These are phyloP conservation scores for Anolis apletophallus DNA, from an alignment of 2,797 vertebrate genomes.

Conservation along the genomic window DNA sequence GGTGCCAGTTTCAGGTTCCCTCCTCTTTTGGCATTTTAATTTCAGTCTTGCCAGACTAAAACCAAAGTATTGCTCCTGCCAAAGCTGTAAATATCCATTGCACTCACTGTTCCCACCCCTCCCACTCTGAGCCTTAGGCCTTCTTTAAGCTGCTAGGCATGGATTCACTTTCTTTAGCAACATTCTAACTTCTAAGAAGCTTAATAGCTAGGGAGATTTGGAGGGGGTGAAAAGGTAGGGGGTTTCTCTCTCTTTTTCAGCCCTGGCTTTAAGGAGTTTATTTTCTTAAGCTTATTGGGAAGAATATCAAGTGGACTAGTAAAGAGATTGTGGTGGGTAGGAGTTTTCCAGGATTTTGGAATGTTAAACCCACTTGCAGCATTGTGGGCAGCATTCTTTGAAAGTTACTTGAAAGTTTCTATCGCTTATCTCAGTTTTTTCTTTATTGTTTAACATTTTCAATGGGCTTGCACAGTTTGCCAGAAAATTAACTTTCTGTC, in stretches of 20 bases:
- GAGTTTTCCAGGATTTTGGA: neutral
- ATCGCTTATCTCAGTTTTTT: neutral
- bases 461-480: neutral
- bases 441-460: neutral
- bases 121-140: slow-evolving; percentile 20
- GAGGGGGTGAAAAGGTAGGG: slow-evolving; percentile 16
- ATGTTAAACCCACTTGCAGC: fast-evolving
- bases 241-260: slow-evolving; percentile 55
- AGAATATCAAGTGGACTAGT: slow-evolving; percentile 53
- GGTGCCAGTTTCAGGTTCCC: neutral
- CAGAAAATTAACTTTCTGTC: slow-evolving; percentile 8
- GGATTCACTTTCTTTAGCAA: slow-evolving; percentile 62
- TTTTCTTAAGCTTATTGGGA: slow-evolving; percentile 69
- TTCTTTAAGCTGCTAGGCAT: slow-evolving; percentile 52
- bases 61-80: neutral
- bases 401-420: neutral
- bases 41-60: neutral
- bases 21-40: neutral
- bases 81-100: neutral
- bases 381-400: neutral
- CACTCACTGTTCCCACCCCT: neutral
- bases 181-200: slow-evolving; percentile 71
- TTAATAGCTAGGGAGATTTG: slow-evolving; percentile 52
- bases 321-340: slow-evolving; percentile 18
- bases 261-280: slow-evolving; percentile 67